Evolutionary conservation across 2,113 vertebrate genomes (phyloP), one percentile per base, ranked within the genome.

Genomic region (Calonectris borealis): DNA sequence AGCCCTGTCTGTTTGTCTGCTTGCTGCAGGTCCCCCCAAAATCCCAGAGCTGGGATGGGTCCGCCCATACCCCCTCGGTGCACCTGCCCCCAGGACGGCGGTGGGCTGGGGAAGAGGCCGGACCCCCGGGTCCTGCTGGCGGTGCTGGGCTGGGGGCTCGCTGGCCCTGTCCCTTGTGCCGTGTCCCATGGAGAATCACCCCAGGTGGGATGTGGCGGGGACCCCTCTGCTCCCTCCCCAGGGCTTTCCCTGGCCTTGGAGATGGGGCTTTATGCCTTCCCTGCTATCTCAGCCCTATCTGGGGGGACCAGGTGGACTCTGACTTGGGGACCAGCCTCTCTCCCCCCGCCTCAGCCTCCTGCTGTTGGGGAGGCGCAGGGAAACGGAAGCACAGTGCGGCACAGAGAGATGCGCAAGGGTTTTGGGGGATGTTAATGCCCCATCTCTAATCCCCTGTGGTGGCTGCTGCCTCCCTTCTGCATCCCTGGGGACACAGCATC

Each of bases 351-450:
- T 77, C 54, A 57, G 25, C 54, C 36, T 73, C 64, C 20, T 27
- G 16, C 62, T 31, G 49, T 24, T 71, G 18, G 21, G 36, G 32
- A 86, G 14, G 25, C 0, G 1, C 27, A 36, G 73, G 87, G 81
- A 94, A 95, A 90, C 89, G 26, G 77, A 94, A 93, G 84, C 78
- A 82, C 12, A 0, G 17, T 4, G 36, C 3, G 2, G 44, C 25
- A 60, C 31, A 16, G 8, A n/a, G 44, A 17, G 31, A 17, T 26
- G 46, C 5, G 1, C 0, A 0, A 27, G 3, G 3, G 1, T 7
- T 58, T 70, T 51, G 29, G n/a, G 73, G 42, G 18, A 46, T 24
- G 11, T 57, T 49, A 66, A 16, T 11, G 20, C 11, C 18, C 40
- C 32, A 3, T 10, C 16, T 86, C 29, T 3, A 62, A 48, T 62